phyloP scores from a whole-genome alignment of 2,113 vertebrate species.

The Regulus satrapa region DNA sequence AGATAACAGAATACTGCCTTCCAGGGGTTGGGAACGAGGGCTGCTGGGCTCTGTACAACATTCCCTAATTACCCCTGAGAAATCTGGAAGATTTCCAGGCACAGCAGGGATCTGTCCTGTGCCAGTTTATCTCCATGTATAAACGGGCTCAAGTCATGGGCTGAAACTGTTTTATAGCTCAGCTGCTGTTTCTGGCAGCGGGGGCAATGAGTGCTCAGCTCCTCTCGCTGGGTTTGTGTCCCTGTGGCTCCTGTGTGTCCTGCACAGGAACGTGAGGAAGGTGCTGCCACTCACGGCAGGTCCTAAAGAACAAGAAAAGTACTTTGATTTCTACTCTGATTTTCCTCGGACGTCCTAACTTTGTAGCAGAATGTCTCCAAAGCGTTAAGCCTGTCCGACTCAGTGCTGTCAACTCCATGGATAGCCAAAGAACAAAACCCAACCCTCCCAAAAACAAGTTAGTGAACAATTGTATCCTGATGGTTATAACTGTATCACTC shows the following conservation, averaged over 20 bases:
- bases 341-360: not conserved
- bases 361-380: not conserved
- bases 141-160: not conserved
- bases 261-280: not conserved
- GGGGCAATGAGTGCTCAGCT: not conserved
- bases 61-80: not conserved
- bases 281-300: not conserved
- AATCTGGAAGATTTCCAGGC: not conserved
- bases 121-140: not conserved
- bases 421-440: not conserved
- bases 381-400: not conserved
- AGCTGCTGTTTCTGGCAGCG: not conserved
- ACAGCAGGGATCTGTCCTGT: not conserved
- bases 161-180: not conserved
- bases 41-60: not conserved
- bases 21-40: not conserved
- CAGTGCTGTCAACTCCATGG: not conserved
- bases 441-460: not conserved
- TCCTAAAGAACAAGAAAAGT: not conserved
- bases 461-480: too few relatives aligned
- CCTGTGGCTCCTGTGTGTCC: fast-evolving
- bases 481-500: not conserved
- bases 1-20: not conserved
- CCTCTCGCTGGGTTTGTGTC: fast-evolving
- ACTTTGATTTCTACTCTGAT: not conserved